A percentile compares a stretch with the other conserved stretches of the same genome.
Conservation (phyloP, 1,140 invertebrate species). For the Cydia strobilella region DNA sequence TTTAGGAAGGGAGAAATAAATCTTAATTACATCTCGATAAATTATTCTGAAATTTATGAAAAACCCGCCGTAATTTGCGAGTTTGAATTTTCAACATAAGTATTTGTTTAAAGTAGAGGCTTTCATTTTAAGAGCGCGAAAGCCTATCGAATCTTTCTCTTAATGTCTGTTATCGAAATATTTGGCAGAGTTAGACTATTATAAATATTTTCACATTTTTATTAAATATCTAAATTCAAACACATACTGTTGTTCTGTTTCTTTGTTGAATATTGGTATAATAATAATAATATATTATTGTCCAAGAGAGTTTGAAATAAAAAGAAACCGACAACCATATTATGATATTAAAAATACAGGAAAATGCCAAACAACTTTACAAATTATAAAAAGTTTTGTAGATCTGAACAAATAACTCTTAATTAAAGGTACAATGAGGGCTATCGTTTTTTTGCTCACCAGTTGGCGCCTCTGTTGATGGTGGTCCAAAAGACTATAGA, state of each 20-base stretch:
- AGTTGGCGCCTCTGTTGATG: no score
- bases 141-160: not conserved
- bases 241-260: not conserved
- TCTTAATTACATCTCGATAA: conserved; percentile 2
- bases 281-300: no score
- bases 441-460: no score
- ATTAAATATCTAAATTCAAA: not conserved
- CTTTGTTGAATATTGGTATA: not conserved
- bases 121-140: not conserved
- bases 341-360: not conserved
- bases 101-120: conserved; percentile 7
- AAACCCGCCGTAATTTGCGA: not conserved
- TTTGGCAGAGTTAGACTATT: not conserved
- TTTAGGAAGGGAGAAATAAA: not conserved
- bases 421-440: not conserved
- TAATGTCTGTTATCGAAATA: not conserved
- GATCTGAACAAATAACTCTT: not conserved
- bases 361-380: not conserved
- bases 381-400: not conserved
- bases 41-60: conserved; percentile 12
- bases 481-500: no score
- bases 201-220: no score
- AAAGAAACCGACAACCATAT: not conserved
- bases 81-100: not conserved
- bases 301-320: not conserved